phyloP scores from a whole-genome alignment of 2,888 invertebrate genomes.

The Cabera pusaria region DNA sequence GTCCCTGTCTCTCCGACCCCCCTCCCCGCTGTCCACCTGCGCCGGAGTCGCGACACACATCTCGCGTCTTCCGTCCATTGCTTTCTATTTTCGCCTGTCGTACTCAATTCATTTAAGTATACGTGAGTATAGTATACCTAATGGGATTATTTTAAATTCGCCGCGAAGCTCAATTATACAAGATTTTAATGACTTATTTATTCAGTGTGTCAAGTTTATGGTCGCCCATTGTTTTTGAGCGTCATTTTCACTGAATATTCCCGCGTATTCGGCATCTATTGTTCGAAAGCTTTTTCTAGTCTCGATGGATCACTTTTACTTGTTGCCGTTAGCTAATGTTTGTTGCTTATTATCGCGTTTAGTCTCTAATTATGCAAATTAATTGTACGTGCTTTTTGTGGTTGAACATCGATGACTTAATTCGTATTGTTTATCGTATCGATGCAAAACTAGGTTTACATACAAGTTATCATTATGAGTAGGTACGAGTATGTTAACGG shows the following conservation, averaged over 20 bases:
- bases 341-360: constrained; percentile 24
- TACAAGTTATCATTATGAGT: not conserved
- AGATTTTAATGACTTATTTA: constrained; percentile 28
- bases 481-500: not conserved
- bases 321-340: constrained; percentile 16
- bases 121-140: constrained; percentile 47
- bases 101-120: constrained; percentile 57
- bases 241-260: constrained; percentile 44
- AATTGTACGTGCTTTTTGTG: constrained; percentile 10
- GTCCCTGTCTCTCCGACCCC: constrained; percentile 56
- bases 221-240: constrained; percentile 43
- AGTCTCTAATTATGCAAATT: constrained; percentile 28
- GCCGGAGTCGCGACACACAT: constrained; percentile 73
- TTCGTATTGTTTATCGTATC: constrained; percentile 11
- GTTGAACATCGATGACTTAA: constrained; percentile 15
- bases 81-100: constrained; percentile 80
- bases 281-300: constrained; percentile 30
- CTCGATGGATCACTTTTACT: constrained; percentile 33
- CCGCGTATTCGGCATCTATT: constrained; percentile 31
- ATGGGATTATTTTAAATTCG: constrained; percentile 41
- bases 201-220: constrained; percentile 54
- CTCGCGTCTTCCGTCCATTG: constrained; percentile 68
- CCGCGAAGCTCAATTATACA: constrained; percentile 25
- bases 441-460: too few species aligned
- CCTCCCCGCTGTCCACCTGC: constrained; percentile 65